A percentile compares a stretch with the other conserved stretches of the same genome.
phyloP scores from a whole-genome alignment of 2,113 vertebrate genomes.

The Garra rufa region DNA sequence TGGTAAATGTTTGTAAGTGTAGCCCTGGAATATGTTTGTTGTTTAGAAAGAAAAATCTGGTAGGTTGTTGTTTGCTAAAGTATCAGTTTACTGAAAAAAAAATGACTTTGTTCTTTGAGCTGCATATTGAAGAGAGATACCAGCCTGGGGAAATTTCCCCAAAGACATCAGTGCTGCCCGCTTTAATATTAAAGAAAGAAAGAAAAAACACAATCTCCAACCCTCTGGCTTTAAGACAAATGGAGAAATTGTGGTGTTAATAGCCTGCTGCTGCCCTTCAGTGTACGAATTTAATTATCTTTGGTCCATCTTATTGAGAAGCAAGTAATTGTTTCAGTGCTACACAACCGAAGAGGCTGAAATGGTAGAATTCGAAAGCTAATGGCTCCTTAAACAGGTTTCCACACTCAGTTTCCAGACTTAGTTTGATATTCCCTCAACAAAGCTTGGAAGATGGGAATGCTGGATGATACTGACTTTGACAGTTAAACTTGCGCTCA shows the following conservation, averaged over 20 bases:
- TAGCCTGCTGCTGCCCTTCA: conserved; percentile 77
- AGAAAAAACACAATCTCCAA: conserved; percentile 68
- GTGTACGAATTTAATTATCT: conserved; percentile 83
- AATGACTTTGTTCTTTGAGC: not conserved
- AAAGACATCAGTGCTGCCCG: conserved; percentile 42
- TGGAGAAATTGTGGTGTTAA: conserved; percentile 79
- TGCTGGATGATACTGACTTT: conserved; percentile 63
- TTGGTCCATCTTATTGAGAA: conserved; percentile 78
- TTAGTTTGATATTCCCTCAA: conserved; percentile 73
- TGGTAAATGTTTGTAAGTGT: conserved; percentile 56
- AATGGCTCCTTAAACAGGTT: conserved; percentile 79
- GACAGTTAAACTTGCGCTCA: conserved; percentile 25
- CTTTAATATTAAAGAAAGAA: conserved; percentile 56
- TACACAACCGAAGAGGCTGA: conserved; percentile 78
- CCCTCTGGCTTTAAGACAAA: conserved; percentile 79
- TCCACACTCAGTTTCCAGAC: conserved; percentile 66
- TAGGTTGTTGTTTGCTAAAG: conserved; percentile 3
- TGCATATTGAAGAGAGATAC: conserved; percentile 45
- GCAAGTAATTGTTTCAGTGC: conserved; percentile 81
- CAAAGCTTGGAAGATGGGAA: conserved; percentile 63
- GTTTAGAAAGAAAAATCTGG: not conserved
- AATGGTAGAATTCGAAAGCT: conserved; percentile 76
- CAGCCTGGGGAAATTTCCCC: conserved; percentile 49
- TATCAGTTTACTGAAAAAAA: conserved; percentile 60
- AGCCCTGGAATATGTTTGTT: not conserved